Conservation (phyloP, 2,888 invertebrate genomes). For the Temnothorax rugatulus region DNA sequence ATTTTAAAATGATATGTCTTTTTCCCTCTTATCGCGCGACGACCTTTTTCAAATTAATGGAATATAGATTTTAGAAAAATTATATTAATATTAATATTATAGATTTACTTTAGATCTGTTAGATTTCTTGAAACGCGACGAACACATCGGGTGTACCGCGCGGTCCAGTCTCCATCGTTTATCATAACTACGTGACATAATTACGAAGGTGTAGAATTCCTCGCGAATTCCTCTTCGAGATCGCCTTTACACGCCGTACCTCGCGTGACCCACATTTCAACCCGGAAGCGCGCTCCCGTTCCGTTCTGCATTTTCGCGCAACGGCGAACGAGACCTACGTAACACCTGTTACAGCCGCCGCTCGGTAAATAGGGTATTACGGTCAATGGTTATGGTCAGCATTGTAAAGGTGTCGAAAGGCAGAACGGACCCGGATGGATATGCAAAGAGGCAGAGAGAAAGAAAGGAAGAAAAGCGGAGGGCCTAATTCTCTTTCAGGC, state of each 20-base stretch:
- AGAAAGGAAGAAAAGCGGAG: not conserved
- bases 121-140: not conserved
- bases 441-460: conserved; percentile 32
- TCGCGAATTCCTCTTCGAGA: not conserved
- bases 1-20: too few relatives aligned
- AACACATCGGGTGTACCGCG: not conserved
- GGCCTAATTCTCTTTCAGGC: conserved; percentile 58
- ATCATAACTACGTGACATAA: not conserved
- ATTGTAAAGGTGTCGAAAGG: conserved; percentile 53
- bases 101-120: not conserved
- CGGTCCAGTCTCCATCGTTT: not conserved
- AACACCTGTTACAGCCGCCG: conserved; percentile 31
- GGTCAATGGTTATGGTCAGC: conserved; percentile 60
- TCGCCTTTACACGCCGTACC: too few relatives aligned
- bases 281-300: not conserved
- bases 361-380: conserved; percentile 62
- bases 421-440: conserved; percentile 56
- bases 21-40: not conserved
- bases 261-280: conserved; percentile 7
- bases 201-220: not conserved
- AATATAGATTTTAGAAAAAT: not conserved
- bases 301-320: conserved; percentile 34
- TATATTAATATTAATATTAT: not conserved
- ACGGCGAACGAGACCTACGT: not conserved
- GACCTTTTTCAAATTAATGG: not conserved